These are phyloP conservation scores for Habroteleia sp. DNA, from an alignment of 2,888 invertebrate genomes.

Conservation along the genomic window DNA sequence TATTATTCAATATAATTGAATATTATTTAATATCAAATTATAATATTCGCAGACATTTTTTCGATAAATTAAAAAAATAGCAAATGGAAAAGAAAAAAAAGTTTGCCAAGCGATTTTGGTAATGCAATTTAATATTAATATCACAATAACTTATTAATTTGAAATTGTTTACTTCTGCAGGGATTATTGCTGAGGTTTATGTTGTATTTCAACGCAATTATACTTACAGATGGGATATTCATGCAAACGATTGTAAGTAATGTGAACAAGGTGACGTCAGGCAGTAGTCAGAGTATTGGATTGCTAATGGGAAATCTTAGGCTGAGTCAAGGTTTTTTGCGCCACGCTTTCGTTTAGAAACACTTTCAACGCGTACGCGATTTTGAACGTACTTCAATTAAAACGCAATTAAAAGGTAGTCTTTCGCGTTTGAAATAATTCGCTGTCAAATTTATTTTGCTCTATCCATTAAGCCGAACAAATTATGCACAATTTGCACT, in stretches of 20 bases:
- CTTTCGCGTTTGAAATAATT: slow-evolving; percentile 2
- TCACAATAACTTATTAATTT: slow-evolving; percentile 18
- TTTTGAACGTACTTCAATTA: slow-evolving; percentile 29
- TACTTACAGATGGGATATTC: slow-evolving; percentile 41
- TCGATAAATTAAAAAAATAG: too few relatives aligned
- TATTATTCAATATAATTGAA: too few relatives aligned
- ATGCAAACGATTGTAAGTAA: slow-evolving; percentile 52
- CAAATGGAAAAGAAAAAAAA: too few relatives aligned
- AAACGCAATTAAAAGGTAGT: slow-evolving; percentile 14
- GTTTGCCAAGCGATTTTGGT: too few relatives aligned
- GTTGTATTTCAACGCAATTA: slow-evolving; percentile 40
- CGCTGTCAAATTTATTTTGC: too few relatives aligned
- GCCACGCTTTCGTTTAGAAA: slow-evolving; percentile 56
- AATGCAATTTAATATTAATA: too few relatives aligned
- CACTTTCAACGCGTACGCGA: slow-evolving; percentile 40
- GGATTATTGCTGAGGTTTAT: slow-evolving; percentile 18
- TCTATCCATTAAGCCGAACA: too few relatives aligned
- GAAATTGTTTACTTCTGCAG: slow-evolving; percentile 16
- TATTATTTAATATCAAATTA: too few relatives aligned
- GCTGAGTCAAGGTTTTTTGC: slow-evolving; percentile 60
- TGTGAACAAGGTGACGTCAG: slow-evolving; percentile 55
- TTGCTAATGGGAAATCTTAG: slow-evolving; percentile 61
- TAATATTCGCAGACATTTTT: too few relatives aligned
- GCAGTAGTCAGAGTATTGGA: slow-evolving; percentile 44
- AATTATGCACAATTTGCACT: too few relatives aligned